Conservation (phyloP, 64 coral and sea anemone species). For the Hydrozoanthus tunicans region DNA sequence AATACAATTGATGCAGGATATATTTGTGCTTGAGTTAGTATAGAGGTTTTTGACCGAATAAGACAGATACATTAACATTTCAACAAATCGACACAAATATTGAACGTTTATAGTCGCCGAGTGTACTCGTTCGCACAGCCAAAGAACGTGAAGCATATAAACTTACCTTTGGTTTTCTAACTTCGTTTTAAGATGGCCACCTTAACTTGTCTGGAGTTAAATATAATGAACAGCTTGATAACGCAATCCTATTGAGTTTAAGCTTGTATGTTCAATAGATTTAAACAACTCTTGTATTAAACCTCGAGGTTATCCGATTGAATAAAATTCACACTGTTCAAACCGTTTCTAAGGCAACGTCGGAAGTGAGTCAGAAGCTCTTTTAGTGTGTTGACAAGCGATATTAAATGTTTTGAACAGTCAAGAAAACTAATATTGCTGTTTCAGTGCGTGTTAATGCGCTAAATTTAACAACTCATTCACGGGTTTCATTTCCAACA, state of each 20-base stretch:
- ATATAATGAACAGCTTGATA: neutral
- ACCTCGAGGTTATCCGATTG: neutral
- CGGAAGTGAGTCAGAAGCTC: neutral
- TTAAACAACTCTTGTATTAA: neutral
- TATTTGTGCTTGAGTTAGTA: no score
- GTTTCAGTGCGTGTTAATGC: neutral
- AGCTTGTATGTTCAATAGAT: neutral
- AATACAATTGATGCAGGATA: no score
- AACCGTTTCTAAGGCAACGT: slow-evolving; percentile 51
- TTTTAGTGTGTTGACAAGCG: neutral
- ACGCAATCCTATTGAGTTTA: neutral
- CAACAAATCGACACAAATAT: no score
- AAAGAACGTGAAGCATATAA: neutral
- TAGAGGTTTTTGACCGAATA: no score
- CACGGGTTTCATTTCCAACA: neutral
- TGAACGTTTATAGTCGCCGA: no score
- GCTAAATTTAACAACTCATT: neutral
- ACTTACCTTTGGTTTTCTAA: slow-evolving; percentile 15
- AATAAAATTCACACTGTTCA: slow-evolving; percentile 11
- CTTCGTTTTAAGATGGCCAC: neutral
- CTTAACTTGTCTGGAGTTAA: neutral
- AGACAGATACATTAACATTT: no score
- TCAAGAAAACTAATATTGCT: slow-evolving; percentile 31
- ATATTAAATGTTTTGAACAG: neutral
- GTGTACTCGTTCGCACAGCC: no score